Evolutionary conservation across 2,888 invertebrate species (phyloP).

Genomic region (Orchesellides sinensis): DNA sequence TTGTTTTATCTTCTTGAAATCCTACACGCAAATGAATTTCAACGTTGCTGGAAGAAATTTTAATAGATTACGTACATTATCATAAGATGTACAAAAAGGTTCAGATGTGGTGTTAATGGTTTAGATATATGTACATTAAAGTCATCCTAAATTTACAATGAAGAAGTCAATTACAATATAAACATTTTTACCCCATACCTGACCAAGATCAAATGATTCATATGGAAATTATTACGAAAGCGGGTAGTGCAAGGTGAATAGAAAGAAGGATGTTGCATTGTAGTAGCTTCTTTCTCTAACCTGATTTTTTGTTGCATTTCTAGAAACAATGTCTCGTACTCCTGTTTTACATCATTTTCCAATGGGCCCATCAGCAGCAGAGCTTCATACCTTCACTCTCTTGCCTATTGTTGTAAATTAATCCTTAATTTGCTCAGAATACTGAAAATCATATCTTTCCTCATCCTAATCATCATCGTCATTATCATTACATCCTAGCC

Average conservation of each 20-base stretch:
- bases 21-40: not conserved
- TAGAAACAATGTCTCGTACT: not conserved
- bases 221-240: too few species aligned
- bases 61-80: not conserved
- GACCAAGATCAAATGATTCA: too few species aligned
- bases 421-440: not conserved
- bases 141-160: too few species aligned
- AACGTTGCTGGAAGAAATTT: conserved; percentile 3
- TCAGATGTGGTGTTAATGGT: too few species aligned
- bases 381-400: not conserved
- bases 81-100: not conserved
- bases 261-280: not conserved
- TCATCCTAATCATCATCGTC: conserved; percentile 10
- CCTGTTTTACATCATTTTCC: not conserved
- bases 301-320: not conserved
- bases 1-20: not conserved
- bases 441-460: not conserved
- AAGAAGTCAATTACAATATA: too few species aligned
- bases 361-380: too few species aligned
- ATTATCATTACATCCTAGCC: conserved; percentile 3
- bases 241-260: too few species aligned
- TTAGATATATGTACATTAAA: too few species aligned
- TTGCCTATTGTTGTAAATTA: not conserved
- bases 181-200: too few species aligned
- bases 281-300: not conserved